Conservation (phyloP, 2,888 invertebrate genomes). For the Drosophila colorata region DNA sequence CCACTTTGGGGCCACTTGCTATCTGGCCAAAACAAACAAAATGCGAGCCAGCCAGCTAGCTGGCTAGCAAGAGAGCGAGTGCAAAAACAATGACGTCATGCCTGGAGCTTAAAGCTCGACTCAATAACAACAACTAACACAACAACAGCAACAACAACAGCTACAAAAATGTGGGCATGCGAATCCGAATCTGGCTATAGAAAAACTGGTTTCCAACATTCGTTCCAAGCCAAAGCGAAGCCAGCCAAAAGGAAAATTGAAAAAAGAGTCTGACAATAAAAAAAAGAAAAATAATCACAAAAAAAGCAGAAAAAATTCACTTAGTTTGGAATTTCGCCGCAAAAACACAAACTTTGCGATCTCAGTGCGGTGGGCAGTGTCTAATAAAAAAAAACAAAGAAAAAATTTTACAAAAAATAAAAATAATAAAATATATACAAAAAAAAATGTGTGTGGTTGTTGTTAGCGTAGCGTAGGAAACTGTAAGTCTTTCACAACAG, state of each 20-base stretch:
- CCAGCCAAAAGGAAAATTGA: constrained; percentile 76
- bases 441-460: constrained; percentile 41
- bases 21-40: constrained; percentile 57
- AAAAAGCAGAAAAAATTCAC: constrained; percentile 66
- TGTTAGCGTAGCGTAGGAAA: constrained; percentile 60
- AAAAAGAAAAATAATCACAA: constrained; percentile 31
- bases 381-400: constrained; percentile 13
- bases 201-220: constrained; percentile 69
- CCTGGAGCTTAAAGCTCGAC: constrained; percentile 65
- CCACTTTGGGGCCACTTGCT: constrained; percentile 53
- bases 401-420: constrained; percentile 5
- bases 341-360: constrained; percentile 50
- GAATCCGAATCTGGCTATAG: constrained; percentile 72
- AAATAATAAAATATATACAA: not conserved
- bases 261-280: constrained; percentile 57
- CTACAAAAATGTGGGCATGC: constrained; percentile 69
- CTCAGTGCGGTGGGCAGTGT: constrained; percentile 57
- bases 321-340: constrained; percentile 80
- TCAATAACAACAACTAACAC: constrained; percentile 38
- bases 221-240: constrained; percentile 72
- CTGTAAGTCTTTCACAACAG: constrained; percentile 69
- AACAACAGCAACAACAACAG: constrained; percentile 26
- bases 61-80: constrained; percentile 24
- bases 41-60: constrained; percentile 6
- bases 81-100: constrained; percentile 80